These are phyloP conservation scores for Pseudomyrmex cubaensis DNA, from an alignment of 1,140 invertebrate species.

Conservation along the genomic window DNA sequence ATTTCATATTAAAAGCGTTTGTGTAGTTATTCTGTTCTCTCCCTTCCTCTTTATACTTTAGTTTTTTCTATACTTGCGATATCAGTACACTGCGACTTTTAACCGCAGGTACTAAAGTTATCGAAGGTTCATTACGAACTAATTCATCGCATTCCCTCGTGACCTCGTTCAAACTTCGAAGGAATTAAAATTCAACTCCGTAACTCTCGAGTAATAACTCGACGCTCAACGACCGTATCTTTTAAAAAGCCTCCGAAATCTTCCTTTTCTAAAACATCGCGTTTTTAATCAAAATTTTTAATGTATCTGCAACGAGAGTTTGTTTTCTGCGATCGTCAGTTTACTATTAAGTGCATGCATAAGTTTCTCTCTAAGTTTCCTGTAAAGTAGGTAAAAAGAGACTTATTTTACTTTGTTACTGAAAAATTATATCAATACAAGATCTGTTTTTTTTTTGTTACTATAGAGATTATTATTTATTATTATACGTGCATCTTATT, in stretches of 20 bases:
- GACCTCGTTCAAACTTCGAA: slow-evolving; percentile 59
- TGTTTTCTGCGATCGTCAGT: not conserved
- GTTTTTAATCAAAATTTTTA: slow-evolving; percentile 38
- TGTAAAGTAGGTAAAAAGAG: too few relatives aligned
- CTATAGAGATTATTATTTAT: too few relatives aligned
- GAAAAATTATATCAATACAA: not conserved
- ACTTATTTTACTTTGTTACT: not conserved
- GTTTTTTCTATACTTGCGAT: slow-evolving; percentile 4
- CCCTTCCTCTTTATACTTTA: not conserved
- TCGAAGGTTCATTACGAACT: slow-evolving; percentile 61
- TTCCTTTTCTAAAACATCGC: slow-evolving; percentile 32
- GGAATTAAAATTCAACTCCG: slow-evolving; percentile 62
- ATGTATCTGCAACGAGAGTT: not conserved
- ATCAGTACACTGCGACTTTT: slow-evolving; percentile 43
- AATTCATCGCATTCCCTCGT: slow-evolving; percentile 54
- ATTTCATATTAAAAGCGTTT: not conserved
- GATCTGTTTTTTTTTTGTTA: not conserved
- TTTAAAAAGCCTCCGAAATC: slow-evolving; percentile 39
- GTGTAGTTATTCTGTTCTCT: not conserved
- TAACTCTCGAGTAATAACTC: slow-evolving; percentile 55
- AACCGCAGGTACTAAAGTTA: slow-evolving; percentile 50
- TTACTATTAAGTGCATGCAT: not conserved
- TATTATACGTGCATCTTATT: too few relatives aligned
- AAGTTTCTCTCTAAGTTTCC: too few relatives aligned
- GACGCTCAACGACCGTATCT: slow-evolving; percentile 32